A percentile compares a stretch with the other conserved stretches of the same genome.
phyloP scores from a whole-genome alignment of 2,797 vertebrate species.

The Melanotaenia parkinsoni region DNA sequence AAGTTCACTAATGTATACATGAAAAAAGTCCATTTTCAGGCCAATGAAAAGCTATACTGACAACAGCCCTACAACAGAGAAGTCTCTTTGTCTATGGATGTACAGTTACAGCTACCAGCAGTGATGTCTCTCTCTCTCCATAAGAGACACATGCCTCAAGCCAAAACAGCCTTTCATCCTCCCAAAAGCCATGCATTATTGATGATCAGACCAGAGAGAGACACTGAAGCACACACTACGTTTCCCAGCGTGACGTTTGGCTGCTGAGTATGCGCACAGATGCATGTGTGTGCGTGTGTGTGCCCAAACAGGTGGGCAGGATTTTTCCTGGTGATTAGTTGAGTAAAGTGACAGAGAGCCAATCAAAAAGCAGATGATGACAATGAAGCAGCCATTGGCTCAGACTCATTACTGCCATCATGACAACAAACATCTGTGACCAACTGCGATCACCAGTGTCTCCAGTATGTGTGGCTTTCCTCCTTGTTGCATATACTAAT shows the following conservation, averaged over 20 bases:
- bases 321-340: conserved; percentile 64
- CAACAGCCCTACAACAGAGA: conserved; percentile 44
- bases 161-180: conserved; percentile 84
- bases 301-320: conserved; percentile 65
- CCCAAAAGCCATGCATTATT: conserved; percentile 80
- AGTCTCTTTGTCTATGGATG: conserved; percentile 62
- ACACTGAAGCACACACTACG: conserved; percentile 72
- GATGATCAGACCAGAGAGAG: conserved; percentile 77
- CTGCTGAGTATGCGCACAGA: conserved; percentile 44
- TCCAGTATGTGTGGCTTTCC: conserved; percentile 30
- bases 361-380: conserved; percentile 67
- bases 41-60: conserved; percentile 30
- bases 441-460: conserved; percentile 50
- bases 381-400: conserved; percentile 68
- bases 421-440: conserved; percentile 69
- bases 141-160: conserved; percentile 77
- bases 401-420: conserved; percentile 45
- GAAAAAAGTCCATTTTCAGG: conserved; percentile 11
- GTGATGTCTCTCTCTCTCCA: conserved; percentile 75
- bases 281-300: conserved; percentile 6
- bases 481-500: conserved; percentile 66
- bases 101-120: conserved; percentile 62
- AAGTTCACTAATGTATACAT: neutral
- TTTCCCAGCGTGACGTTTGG: conserved; percentile 65
- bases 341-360: conserved; percentile 62